Percentiles rank a stretch among this genome's conserved stretches.
Evolutionary conservation across 2,888 invertebrate species (phyloP).

Genomic region (Neuroscelio doddi): DNA sequence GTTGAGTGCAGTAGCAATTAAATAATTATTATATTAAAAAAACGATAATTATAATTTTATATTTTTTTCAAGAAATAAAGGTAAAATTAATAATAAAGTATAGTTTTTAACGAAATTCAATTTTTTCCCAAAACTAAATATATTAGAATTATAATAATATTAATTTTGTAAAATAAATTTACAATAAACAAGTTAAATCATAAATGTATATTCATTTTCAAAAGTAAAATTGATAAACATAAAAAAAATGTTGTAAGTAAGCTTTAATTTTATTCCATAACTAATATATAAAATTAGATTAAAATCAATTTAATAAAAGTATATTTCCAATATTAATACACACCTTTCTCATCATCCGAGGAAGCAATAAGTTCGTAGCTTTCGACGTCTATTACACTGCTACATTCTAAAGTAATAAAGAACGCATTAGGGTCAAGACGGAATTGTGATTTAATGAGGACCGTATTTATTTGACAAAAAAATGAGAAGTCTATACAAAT

Average conservation of each 20-base stretch:
- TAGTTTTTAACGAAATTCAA: neutral
- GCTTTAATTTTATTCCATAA: no score
- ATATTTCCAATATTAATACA: slow-evolving; percentile 14
- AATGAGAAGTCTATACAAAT: no score
- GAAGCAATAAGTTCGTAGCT: slow-evolving; percentile 35
- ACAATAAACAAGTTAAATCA: no score
- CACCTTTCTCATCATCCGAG: slow-evolving; percentile 31
- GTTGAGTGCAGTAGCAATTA: no score
- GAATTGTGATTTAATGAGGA: slow-evolving; percentile 8
- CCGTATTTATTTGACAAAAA: slow-evolving; percentile 7
- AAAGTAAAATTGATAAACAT: no score
- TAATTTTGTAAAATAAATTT: no score
- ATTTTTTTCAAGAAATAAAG: slow-evolving; percentile 13
- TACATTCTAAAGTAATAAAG: slow-evolving; percentile 27
- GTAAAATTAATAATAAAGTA: slow-evolving; percentile 8
- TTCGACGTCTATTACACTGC: slow-evolving; percentile 16
- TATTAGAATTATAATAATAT: no score
- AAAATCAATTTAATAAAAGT: no score
- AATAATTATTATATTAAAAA: slow-evolving; percentile 12
- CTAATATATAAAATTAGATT: no score
- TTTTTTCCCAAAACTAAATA: neutral
- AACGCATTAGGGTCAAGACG: slow-evolving; percentile 18
- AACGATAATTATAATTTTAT: slow-evolving; percentile 19
- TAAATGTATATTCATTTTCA: no score
- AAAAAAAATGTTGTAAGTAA: neutral